Conservation (phyloP, 2,888 invertebrate species). For the Gastrophysa polygoni region DNA sequence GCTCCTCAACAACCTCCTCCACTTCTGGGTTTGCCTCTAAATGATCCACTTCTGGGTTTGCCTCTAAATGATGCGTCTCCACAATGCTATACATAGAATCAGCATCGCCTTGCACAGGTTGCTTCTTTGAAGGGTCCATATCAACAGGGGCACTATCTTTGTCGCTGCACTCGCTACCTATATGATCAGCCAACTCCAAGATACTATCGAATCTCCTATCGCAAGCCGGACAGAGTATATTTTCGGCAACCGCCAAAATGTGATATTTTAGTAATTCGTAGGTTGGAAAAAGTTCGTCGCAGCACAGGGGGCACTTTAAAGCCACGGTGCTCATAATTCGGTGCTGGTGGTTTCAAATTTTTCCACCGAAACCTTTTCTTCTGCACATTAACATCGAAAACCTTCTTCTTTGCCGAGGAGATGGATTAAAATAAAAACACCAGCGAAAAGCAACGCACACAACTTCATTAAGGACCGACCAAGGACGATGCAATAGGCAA, state of each 20-base stretch:
- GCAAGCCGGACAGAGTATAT: slow-evolving; percentile 68
- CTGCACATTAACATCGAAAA: neutral
- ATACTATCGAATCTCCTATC: slow-evolving; percentile 62
- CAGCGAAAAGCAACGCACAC: neutral
- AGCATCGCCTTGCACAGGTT: no score
- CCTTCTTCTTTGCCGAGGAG: neutral
- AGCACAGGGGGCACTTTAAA: slow-evolving; percentile 69
- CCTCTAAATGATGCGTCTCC: neutral
- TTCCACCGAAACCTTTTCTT: neutral
- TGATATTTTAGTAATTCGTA: slow-evolving; percentile 62
- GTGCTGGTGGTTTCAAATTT: neutral
- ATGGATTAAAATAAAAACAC: neutral
- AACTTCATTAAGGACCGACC: neutral
- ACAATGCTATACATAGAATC: no score
- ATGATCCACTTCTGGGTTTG: no score
- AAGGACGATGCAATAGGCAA: no score
- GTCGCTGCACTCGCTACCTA: slow-evolving; percentile 54
- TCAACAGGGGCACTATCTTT: slow-evolving; percentile 19
- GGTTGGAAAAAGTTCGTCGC: slow-evolving; percentile 66
- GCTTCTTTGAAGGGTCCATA: no score
- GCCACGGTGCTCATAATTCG: slow-evolving; percentile 61
- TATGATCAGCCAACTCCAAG: slow-evolving; percentile 64
- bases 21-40: no score
- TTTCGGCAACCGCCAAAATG: slow-evolving; percentile 63
- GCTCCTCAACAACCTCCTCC: neutral